Evolutionary conservation across 1,140 invertebrate species (phyloP).

Genomic region (Manduca sexta): DNA sequence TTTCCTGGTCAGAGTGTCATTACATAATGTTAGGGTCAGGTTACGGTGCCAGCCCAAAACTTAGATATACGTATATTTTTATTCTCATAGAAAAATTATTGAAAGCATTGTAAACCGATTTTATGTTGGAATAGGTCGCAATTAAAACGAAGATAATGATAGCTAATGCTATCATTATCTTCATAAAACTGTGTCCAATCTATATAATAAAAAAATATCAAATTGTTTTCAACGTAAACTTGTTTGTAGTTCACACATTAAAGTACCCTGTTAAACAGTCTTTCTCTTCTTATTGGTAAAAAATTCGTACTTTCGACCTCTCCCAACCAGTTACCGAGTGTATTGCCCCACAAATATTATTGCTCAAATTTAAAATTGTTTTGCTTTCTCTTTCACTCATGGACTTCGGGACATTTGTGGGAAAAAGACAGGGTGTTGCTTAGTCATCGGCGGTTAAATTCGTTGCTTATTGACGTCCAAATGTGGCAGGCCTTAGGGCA

Average conservation of each 20-base stretch:
- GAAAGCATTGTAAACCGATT: no score
- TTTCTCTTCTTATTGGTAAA: constrained; percentile 57
- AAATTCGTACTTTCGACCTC: constrained; percentile 68
- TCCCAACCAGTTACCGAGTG: constrained; percentile 59
- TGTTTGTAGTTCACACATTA: no score
- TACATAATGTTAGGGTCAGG: no score
- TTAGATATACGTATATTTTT: no score
- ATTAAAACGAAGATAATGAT: no score
- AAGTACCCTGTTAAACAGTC: constrained; percentile 13
- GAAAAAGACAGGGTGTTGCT: constrained; percentile 39
- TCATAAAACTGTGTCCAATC: no score
- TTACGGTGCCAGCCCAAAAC: no score
- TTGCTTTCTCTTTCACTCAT: constrained; percentile 40
- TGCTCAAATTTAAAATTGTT: constrained; percentile 60
- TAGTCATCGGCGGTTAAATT: constrained; percentile 44
- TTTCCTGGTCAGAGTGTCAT: no score
- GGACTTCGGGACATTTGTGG: constrained; percentile 14
- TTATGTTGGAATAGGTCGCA: no score
- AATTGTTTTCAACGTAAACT: not conserved
- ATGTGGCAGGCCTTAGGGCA: constrained; percentile 60
- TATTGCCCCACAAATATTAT: constrained; percentile 53
- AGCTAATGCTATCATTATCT: no score
- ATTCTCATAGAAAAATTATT: no score
- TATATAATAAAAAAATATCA: no score
- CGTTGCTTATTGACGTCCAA: constrained; percentile 48